Conservation (phyloP, 2,888 invertebrate species). For the Phlogophora meticulosa region DNA sequence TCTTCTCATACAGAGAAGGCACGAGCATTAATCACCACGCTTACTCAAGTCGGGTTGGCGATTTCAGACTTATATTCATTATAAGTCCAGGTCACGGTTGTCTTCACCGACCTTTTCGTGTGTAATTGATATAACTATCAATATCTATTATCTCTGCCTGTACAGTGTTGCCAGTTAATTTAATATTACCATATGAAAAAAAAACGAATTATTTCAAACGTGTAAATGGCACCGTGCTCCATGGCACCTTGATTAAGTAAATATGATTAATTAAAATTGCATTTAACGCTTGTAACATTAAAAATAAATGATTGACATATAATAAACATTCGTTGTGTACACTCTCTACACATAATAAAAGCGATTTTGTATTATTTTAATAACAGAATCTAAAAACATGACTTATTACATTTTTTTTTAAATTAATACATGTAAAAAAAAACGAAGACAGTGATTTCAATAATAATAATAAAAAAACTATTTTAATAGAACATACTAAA, state of each 20-base stretch:
- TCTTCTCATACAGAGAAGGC: no score
- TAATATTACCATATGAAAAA: not conserved
- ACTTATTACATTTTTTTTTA: not conserved
- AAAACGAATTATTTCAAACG: not conserved
- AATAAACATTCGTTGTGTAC: not conserved
- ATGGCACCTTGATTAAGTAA: conserved; percentile 16
- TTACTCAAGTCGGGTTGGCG: no score
- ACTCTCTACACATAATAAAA: not conserved
- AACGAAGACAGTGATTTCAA: conserved; percentile 43
- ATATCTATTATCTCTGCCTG: no score
- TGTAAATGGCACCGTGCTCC: conserved; percentile 29
- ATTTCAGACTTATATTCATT: no score
- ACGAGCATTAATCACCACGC: no score
- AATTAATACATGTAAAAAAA: conserved; percentile 1
- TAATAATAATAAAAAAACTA: conserved; percentile 15
- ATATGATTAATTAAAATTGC: conserved; percentile 21
- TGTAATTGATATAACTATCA: no score
- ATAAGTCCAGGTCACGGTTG: no score
- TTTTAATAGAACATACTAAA: conserved; percentile 15
- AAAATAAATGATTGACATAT: conserved; percentile 13
- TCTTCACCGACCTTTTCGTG: no score
- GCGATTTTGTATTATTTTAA: no score
- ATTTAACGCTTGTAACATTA: conserved; percentile 14
- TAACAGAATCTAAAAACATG: conserved; percentile 4
- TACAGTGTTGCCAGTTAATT: not conserved